These are phyloP conservation scores for Perognathus longimembris DNA, from an alignment of 2,113 vertebrate genomes.

Conservation along the genomic window DNA sequence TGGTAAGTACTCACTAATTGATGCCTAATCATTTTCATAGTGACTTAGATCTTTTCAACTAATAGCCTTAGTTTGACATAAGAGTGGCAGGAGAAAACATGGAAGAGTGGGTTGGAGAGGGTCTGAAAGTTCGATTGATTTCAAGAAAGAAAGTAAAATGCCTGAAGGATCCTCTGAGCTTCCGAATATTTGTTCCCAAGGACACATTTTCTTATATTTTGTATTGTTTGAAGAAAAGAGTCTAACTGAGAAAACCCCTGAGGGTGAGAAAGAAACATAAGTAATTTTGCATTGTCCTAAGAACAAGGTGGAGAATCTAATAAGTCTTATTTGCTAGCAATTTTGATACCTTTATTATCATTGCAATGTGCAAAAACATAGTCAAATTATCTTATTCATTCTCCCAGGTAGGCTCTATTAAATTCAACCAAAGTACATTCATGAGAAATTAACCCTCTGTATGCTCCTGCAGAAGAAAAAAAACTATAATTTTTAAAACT, in stretches of 20 bases:
- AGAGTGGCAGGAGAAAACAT: background rate
- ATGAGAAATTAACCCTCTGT: conserved; percentile 44
- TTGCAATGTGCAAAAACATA: conserved; percentile 18
- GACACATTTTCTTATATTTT: conserved; percentile 3
- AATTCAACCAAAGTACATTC: conserved; percentile 39
- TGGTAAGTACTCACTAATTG: background rate
- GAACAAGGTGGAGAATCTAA: background rate
- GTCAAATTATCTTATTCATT: conserved; percentile 43
- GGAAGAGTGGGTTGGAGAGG: background rate
- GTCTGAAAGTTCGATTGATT: conserved; percentile 34
- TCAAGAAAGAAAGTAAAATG: background rate
- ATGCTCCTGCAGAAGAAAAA: background rate
- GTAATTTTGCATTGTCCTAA: conserved; percentile 41
- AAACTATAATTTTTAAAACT: conserved; percentile 18
- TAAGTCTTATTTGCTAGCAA: conserved; percentile 27
- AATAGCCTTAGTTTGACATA: background rate
- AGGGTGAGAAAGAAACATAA: background rate
- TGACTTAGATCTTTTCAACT: background rate
- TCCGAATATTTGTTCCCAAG: conserved; percentile 54
- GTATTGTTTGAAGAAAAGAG: conserved; percentile 49
- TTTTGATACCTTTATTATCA: conserved; percentile 57
- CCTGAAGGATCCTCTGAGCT: conserved; percentile 35
- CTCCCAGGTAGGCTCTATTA: conserved; percentile 1
- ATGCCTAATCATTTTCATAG: background rate
- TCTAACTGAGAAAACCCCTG: conserved; percentile 12